A percentile compares a stretch with the other conserved stretches of the same genome.
phyloP scores from a whole-genome alignment of 1,140 invertebrate genomes.

The Drosophila sulfurigaster region DNA sequence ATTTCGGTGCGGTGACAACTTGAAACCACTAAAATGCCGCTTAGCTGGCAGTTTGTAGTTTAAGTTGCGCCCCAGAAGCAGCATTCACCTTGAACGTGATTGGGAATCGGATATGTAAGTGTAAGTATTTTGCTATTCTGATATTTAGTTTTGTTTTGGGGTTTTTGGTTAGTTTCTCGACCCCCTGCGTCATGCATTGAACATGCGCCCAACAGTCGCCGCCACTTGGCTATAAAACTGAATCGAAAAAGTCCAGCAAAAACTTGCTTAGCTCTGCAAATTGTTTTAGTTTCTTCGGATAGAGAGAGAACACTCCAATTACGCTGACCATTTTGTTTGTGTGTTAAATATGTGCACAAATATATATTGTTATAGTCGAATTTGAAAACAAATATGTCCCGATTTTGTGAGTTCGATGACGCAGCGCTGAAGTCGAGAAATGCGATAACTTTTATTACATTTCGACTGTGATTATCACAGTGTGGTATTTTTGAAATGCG shows the following conservation, averaged over 20 bases:
- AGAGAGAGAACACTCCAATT: slow-evolving; percentile 48
- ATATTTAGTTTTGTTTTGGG: slow-evolving; percentile 2
- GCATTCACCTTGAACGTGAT: slow-evolving; percentile 81
- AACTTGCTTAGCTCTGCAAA: slow-evolving; percentile 60
- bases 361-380: slow-evolving; percentile 12
- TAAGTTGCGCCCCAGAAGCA: slow-evolving; percentile 17
- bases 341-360: slow-evolving; percentile 5
- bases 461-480: not conserved
- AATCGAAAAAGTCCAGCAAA: not conserved
- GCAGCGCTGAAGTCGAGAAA: slow-evolving; percentile 25
- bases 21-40: slow-evolving; percentile 23
- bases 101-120: slow-evolving; percentile 60
- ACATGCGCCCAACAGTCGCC: slow-evolving; percentile 45
- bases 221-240: slow-evolving; percentile 19
- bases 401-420: slow-evolving; percentile 36
- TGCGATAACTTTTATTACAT: slow-evolving; percentile 22
- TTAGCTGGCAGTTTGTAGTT: slow-evolving; percentile 35
- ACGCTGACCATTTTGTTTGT: slow-evolving; percentile 63
- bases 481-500: not conserved
- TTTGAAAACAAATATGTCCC: slow-evolving; percentile 25
- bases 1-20: not conserved
- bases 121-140: slow-evolving; percentile 10
- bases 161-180: slow-evolving; percentile 17
- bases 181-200: slow-evolving; percentile 41
- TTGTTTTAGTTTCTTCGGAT: slow-evolving; percentile 24